Evolutionary conservation across 2,113 vertebrate genomes (phyloP).

Genomic region (Accipiter cooperii): DNA sequence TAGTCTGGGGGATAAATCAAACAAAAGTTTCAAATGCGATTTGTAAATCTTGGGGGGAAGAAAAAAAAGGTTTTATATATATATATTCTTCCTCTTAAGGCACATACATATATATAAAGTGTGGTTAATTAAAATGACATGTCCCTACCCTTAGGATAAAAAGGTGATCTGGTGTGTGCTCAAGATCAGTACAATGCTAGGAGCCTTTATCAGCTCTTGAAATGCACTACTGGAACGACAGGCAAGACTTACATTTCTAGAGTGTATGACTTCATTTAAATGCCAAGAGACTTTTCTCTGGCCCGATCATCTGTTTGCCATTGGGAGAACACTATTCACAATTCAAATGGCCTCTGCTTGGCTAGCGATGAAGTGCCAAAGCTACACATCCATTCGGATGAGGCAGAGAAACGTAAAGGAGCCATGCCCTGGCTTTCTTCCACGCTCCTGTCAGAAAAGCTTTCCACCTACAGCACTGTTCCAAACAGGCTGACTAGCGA

Average conservation of each 20-base stretch:
- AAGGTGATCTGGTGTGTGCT: not conserved
- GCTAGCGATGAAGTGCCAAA: not conserved
- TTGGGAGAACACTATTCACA: not conserved
- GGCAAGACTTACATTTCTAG: not conserved
- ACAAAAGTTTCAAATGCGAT: not conserved
- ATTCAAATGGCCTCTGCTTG: not conserved
- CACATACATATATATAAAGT: not conserved
- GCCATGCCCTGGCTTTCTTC: not conserved
- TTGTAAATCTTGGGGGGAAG: not conserved
- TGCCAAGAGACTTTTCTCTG: not conserved
- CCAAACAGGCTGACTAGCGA: not conserved
- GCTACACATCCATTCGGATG: rapidly evolving
- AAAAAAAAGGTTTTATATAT: not conserved
- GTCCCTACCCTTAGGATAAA: not conserved
- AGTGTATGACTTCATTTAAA: not conserved
- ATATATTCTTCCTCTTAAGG: not conserved
- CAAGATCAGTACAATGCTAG: not conserved
- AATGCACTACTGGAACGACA: not conserved
- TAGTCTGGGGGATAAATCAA: not conserved
- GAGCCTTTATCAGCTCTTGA: not conserved
- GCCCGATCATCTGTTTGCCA: not conserved
- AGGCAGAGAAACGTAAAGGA: not conserved
- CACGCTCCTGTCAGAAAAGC: not conserved
- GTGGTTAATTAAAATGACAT: not conserved
- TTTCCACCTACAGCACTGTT: not conserved